Conservation (phyloP, 2,888 invertebrate species). For the Lampropteryx suffumata region DNA sequence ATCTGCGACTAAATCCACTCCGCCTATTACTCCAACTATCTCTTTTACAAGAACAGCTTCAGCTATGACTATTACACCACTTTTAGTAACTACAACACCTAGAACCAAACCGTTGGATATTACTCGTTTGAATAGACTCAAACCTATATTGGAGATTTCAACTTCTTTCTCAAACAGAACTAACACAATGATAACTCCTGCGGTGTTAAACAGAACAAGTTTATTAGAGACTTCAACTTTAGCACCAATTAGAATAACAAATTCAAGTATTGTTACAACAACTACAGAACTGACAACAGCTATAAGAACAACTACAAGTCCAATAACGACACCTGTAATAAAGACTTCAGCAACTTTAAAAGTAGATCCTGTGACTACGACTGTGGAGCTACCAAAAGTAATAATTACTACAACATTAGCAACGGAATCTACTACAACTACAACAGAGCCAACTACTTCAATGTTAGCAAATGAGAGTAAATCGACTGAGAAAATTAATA, state of each 20-base stretch:
- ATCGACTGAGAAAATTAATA: not conserved
- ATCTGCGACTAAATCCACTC: slow-evolving; percentile 52
- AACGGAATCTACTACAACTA: slow-evolving; percentile 14
- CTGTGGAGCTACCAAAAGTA: not conserved
- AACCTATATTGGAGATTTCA: not conserved
- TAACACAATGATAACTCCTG: not conserved
- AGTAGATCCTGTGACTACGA: not conserved
- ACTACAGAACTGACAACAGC: slow-evolving; percentile 9
- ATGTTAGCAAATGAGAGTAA: slow-evolving; percentile 9
- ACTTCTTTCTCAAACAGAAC: slow-evolving; percentile 5
- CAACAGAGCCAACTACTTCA: slow-evolving; percentile 24
- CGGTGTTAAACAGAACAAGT: slow-evolving; percentile 3
- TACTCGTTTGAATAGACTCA: slow-evolving; percentile 1
- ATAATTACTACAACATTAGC: not conserved
- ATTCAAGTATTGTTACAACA: not conserved
- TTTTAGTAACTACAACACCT: slow-evolving; percentile 19
- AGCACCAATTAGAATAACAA: not conserved
- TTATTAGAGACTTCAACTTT: not conserved
- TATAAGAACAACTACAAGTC: not conserved
- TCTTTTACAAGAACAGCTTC: slow-evolving; percentile 35
- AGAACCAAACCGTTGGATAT: slow-evolving; percentile 10
- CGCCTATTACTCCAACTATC: slow-evolving; percentile 41
- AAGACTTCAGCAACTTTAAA: not conserved
- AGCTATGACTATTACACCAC: slow-evolving; percentile 10
- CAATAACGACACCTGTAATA: not conserved